Conservation (phyloP, 2,113 vertebrate genomes). For the Lepidothrix coronata region DNA sequence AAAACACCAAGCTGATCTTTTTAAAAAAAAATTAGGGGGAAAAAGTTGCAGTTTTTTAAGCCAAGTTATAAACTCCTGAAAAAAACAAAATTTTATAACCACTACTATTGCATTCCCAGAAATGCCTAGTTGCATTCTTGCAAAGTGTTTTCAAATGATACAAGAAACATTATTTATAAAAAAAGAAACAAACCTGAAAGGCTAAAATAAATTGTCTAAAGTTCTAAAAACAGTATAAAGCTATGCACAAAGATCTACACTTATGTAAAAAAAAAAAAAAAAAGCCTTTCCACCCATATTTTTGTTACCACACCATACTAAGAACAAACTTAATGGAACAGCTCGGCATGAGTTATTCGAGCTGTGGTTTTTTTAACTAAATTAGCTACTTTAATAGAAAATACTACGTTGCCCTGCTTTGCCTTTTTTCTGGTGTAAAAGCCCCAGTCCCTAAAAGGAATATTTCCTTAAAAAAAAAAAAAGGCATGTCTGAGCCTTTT, state of each 20-base stretch:
- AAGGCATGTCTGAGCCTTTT: background rate
- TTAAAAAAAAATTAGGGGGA: background rate
- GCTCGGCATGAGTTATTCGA: background rate
- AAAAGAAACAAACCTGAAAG: background rate
- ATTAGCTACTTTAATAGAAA: background rate
- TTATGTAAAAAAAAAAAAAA: background rate
- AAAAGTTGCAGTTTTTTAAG: background rate
- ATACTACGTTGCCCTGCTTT: background rate
- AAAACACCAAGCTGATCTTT: slow-evolving; percentile 35
- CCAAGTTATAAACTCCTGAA: slow-evolving; percentile 34
- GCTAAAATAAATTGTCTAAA: background rate
- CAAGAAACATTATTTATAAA: background rate
- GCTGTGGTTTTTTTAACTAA: background rate
- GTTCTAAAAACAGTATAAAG: background rate
- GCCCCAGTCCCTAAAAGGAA: background rate
- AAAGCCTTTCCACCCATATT: background rate
- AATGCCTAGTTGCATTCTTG: background rate
- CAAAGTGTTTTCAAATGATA: background rate
- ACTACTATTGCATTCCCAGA: background rate
- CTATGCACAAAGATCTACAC: background rate
- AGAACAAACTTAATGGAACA: background rate
- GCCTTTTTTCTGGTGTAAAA: background rate
- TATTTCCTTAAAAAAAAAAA: no score
- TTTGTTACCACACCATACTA: background rate
- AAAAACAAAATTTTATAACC: slow-evolving; percentile 22